phyloP scores from a whole-genome alignment of 2,888 invertebrate species.

The Teinopalpus imperialis region DNA sequence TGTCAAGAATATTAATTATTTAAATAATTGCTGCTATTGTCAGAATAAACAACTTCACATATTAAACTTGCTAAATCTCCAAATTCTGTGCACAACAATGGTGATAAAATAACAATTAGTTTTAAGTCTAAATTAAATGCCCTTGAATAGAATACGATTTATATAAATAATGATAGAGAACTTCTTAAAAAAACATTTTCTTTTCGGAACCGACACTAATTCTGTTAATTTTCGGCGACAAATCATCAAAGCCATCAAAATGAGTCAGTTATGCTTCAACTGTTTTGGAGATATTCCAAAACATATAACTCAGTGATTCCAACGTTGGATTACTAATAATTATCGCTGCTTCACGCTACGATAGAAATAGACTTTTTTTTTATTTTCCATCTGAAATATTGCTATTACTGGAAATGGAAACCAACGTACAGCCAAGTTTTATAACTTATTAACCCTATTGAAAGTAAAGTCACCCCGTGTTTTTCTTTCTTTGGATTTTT shows the following conservation, averaged over 20 bases:
- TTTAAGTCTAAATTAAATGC: too few relatives aligned
- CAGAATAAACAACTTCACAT: too few relatives aligned
- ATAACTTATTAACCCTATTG: conserved; percentile 11
- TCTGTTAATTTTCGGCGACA: conserved; percentile 25
- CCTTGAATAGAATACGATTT: not conserved
- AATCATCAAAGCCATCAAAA: conserved; percentile 24
- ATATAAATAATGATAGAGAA: conserved; percentile 6
- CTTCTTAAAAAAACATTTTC: conserved; percentile 4
- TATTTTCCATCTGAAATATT: not conserved
- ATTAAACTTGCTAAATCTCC: too few relatives aligned
- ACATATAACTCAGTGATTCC: conserved; percentile 15
- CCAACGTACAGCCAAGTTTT: conserved; percentile 1
- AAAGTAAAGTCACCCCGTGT: conserved; percentile 18
- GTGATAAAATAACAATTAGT: too few relatives aligned
- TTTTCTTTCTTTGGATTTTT: conserved; percentile 37
- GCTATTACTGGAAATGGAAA: not conserved
- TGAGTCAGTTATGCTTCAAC: conserved; percentile 21
- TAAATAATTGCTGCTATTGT: too few relatives aligned
- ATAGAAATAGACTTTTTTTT: not conserved
- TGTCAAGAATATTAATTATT: too few relatives aligned
- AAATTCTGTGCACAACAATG: too few relatives aligned
- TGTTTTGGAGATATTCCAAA: conserved; percentile 24
- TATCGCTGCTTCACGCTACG: conserved; percentile 1
- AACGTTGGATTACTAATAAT: conserved; percentile 17
- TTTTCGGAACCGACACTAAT: conserved; percentile 18